These are phyloP conservation scores for Halichoeres trimaculatus DNA, from an alignment of 2,113 vertebrate species.

Conservation along the genomic window DNA sequence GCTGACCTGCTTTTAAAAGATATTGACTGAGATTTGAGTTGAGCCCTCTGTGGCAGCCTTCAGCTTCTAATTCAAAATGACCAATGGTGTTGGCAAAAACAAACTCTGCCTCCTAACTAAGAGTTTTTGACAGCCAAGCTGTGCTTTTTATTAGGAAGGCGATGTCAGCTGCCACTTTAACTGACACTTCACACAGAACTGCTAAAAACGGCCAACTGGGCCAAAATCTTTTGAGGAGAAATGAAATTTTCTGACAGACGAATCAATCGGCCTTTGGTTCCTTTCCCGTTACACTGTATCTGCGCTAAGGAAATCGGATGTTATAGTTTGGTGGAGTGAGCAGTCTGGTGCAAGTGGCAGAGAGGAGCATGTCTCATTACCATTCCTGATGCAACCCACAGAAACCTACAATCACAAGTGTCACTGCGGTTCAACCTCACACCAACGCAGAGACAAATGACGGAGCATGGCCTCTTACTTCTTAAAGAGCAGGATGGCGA, in stretches of 20 bases:
- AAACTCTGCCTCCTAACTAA: constrained; percentile 62
- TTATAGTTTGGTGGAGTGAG: constrained; percentile 53
- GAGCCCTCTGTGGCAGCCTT: constrained; percentile 60
- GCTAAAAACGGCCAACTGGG: constrained; percentile 53
- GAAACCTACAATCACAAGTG: constrained; percentile 61
- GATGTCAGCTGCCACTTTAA: constrained; percentile 69
- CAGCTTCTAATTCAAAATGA: constrained; percentile 68
- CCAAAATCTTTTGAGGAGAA: constrained; percentile 42
- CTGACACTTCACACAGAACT: constrained; percentile 56
- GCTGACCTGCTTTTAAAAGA: constrained; percentile 60
- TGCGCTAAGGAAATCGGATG: constrained; percentile 45
- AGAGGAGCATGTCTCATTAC: constrained; percentile 62
- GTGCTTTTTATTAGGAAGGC: constrained; percentile 61
- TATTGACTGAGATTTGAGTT: constrained; percentile 61
- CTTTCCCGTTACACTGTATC: constrained; percentile 20
- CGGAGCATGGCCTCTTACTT: constrained; percentile 86
- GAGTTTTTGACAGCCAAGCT: constrained; percentile 68
- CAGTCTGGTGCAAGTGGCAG: constrained; percentile 47
- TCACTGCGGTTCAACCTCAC: constrained; percentile 36
- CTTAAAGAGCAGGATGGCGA: constrained; percentile 97
- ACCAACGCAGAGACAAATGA: constrained; percentile 22
- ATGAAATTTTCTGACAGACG: constrained; percentile 48
- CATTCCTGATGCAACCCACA: constrained; percentile 74
- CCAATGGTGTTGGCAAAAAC: constrained; percentile 57
- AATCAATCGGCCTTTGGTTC: constrained; percentile 48